Evolutionary conservation across 2,888 invertebrate genomes (phyloP), one percentile per base, ranked within the genome.

Genomic region (Leptinotarsa rubiginosa): DNA sequence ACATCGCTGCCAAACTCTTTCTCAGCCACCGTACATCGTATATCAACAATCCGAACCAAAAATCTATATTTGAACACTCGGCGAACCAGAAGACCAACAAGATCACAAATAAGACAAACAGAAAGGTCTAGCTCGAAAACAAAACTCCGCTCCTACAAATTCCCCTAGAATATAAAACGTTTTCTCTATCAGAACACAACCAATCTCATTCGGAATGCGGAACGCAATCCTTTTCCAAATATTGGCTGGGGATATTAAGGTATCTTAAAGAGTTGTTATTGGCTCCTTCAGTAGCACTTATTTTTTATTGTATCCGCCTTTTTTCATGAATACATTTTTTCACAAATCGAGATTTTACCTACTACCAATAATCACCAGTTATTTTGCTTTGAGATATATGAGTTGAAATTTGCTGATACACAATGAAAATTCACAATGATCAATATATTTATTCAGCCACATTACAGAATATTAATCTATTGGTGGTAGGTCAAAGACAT

Each of bases 181-280:
- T 75, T 78, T 77, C 75, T 78, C 77, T 75, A 77, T 79, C 78
- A 78, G 77, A 76, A 75, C 64, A 76, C 72, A 76, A 52, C 68
- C 64, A 70, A 74, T 72, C 79, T 78, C 74, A 79, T 80, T 79
- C 62, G 66, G 77, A 75, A 80, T 80, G 79, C 80, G 76, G 74
- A 76, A 70, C 80, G 78, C 78, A 75, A 62, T 73, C 78, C 78
- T 69, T 78, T 74, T 79, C 70, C 78, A 78, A 80, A 80, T 80
- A 80, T 79, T 80, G 71, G 72, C 75, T 47, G 75, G 76, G 74
- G 80, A 80, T 78, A 78, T 80, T 78, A 78, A 80, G 75, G 77
- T 76, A 80, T 80, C 77, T 77, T 80, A 77, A 75, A 77, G 77
- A 80, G 76, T 80, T 80, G 78, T 78, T 80, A 80, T 78, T 80